These are phyloP conservation scores for Synanthedon myopaeformis DNA, from an alignment of 2,888 invertebrate genomes.

Conservation along the genomic window DNA sequence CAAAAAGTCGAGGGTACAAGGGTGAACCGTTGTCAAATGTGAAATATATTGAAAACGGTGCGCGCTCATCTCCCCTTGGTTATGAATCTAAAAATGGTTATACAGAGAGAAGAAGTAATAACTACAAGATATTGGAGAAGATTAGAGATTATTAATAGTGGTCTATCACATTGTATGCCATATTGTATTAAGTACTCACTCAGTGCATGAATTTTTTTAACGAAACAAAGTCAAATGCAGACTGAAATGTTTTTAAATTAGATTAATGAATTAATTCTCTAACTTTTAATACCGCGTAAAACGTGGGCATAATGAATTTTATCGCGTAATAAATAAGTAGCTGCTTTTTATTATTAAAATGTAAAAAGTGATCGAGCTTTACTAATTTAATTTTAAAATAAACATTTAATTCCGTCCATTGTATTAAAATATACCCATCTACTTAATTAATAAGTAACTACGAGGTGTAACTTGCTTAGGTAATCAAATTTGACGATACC, in stretches of 20 bases:
- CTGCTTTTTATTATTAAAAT: neutral
- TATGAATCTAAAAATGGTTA: conserved; percentile 53
- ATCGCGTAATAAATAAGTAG: neutral
- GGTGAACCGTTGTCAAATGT: conserved; percentile 53
- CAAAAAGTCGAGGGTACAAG: conserved; percentile 72
- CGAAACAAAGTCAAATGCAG: conserved; percentile 45
- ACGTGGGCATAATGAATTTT: conserved; percentile 34
- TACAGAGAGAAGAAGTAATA: conserved; percentile 54
- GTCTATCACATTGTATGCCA: conserved; percentile 30
- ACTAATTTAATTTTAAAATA: conserved; percentile 53
- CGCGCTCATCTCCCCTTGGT: conserved; percentile 37
- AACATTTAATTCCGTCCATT: conserved; percentile 40
- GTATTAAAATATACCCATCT: conserved; percentile 18
- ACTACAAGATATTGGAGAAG: conserved; percentile 59
- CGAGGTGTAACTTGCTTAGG: conserved; percentile 12
- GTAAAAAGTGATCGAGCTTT: conserved; percentile 65
- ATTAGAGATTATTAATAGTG: conserved; percentile 56
- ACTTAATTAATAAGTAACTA: conserved; percentile 1
- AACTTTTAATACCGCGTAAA: conserved; percentile 28
- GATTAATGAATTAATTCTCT: conserved; percentile 29
- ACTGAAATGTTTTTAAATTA: conserved; percentile 50
- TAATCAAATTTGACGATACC: conserved; percentile 18
- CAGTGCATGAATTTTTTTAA: conserved; percentile 7
- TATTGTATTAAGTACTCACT: conserved; percentile 21
- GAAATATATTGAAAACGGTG: conserved; percentile 69